Conservation (phyloP, 2,888 invertebrate genomes). For the Clitarchus hookeri region DNA sequence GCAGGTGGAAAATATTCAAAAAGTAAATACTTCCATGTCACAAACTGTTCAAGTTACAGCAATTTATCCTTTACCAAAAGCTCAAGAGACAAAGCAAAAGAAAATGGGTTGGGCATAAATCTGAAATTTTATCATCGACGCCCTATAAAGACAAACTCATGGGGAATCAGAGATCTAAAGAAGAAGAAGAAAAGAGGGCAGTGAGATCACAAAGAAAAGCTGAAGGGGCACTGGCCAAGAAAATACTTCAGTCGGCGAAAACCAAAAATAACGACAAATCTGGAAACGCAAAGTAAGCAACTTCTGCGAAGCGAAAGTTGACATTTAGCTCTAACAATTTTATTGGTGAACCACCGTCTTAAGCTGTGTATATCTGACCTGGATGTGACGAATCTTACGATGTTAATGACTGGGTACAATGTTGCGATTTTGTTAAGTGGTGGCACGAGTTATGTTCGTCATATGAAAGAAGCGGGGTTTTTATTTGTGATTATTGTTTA, state of each 20-base stretch:
- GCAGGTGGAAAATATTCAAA: not conserved
- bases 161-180: not conserved
- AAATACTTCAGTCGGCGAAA: no score
- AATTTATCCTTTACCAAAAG: not conserved
- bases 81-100: not conserved
- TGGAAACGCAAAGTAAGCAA: no score
- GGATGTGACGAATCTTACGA: not conserved
- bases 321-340: not conserved
- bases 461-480: not conserved
- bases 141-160: not conserved
- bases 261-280: no score
- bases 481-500: not conserved
- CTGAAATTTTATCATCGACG: not conserved
- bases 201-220: not conserved
- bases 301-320: not conserved
- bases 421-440: not conserved
- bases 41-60: not conserved
- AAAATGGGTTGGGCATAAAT: not conserved
- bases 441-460: not conserved
- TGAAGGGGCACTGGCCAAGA: no score
- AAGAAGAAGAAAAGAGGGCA: not conserved
- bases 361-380: not conserved
- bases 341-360: not conserved
- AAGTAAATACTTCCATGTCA: not conserved
- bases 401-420: not conserved